Evolutionary conservation across 1,140 invertebrate species (phyloP), one percentile per base, ranked within the genome.

Genomic region (Gonioctena quinquepunctata): DNA sequence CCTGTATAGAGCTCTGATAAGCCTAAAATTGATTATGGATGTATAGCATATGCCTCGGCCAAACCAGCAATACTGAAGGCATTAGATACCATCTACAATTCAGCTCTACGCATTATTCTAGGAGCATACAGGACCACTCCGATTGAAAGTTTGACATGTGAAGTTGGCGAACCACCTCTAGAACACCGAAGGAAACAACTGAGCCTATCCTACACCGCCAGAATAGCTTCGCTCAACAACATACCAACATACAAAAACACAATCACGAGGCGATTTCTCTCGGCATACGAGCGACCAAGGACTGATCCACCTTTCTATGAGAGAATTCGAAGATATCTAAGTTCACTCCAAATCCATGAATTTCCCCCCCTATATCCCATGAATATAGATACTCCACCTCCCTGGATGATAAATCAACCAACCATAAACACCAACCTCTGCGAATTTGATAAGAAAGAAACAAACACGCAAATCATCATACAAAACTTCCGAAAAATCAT

Each of bases 91-190:
- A 25, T 65, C 18, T 22, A 54, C 22, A 65, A 65, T 28, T 52
- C 19, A n/a, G 28, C 62, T 23, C 22, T 64, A 22, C 27, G 62
- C 21, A 50, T 49, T 11, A 48, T 48, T 11, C 18, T 69, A 22
- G 60, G 60, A 54, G 61, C 61, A 54, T 64, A 52, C 25, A 16
- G 48, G 11, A 64, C 68, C 2, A 69, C 19, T n/a, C 68, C 68
- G 3, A 19, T 54, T 16, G 16, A 64, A 69, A 54, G 48, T 25
- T 22, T 72, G 23, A n/a, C 13, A 2, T n/a, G 50, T 54, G 50
- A 54, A 18, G 50, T 18, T 18, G 21, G 50, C 18, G 50, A 54
- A 54, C 18, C 1, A 19, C 18, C 33, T 13, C 33, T 13, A 13
- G 11, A 42, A 42, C 8, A 42, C 50, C 13, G 50, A 54, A 22